Conservation (phyloP, 2,797 vertebrate genomes). For the Rousettus madagascariensis region DNA sequence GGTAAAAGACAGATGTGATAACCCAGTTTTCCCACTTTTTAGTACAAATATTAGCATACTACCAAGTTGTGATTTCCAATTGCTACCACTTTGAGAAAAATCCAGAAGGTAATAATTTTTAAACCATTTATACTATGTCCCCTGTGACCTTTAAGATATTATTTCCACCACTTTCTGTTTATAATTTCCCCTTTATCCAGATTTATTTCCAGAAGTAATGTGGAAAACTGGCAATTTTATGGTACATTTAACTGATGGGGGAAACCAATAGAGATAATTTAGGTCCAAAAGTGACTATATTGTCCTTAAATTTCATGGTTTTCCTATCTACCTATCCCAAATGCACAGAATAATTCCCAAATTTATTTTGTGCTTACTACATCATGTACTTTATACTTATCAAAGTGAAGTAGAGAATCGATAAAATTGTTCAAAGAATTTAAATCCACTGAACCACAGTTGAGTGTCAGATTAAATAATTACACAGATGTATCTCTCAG, state of each 20-base stretch:
- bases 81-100: conserved; percentile 1
- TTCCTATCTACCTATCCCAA: neutral
- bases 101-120: conserved; percentile 9
- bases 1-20: neutral
- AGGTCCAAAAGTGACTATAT: neutral
- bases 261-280: neutral
- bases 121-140: neutral
- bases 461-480: conserved; percentile 6
- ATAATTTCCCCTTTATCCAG: conserved; percentile 10
- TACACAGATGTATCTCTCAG: neutral
- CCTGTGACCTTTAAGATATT: conserved; percentile 35
- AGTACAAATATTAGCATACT: neutral
- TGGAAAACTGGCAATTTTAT: conserved; percentile 52
- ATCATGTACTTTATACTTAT: neutral
- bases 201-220: conserved; percentile 38
- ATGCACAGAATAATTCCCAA: neutral
- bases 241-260: conserved; percentile 30
- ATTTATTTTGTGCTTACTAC: neutral
- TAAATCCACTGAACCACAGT: neutral
- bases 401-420: neutral
- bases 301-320: conserved; percentile 49
- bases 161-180: neutral
- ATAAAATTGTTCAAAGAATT: conserved; percentile 31
- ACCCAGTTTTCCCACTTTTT: neutral
- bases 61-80: neutral